A percentile compares a stretch with the other conserved stretches of the same genome.
Evolutionary conservation across 2,888 invertebrate species (phyloP).

Genomic region (Athalia cordata): DNA sequence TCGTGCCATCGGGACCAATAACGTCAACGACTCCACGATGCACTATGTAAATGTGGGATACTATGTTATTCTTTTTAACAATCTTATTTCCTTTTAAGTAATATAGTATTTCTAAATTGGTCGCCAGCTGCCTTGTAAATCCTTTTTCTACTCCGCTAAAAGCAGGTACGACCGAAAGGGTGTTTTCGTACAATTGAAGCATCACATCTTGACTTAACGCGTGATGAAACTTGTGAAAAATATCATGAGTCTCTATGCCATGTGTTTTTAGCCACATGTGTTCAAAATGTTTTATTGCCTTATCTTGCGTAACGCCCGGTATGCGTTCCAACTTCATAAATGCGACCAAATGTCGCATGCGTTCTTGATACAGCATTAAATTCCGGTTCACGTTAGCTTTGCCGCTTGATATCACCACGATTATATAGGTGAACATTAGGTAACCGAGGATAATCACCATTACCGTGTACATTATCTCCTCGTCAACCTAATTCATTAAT

Average conservation of each 20-base stretch:
- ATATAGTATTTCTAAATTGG: slow-evolving; percentile 53
- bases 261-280: slow-evolving; percentile 58
- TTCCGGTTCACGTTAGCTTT: slow-evolving; percentile 55
- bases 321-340: slow-evolving; percentile 55
- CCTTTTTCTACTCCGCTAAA: slow-evolving; percentile 52
- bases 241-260: slow-evolving; percentile 53
- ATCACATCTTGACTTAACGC: slow-evolving; percentile 55
- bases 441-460: slow-evolving; percentile 53
- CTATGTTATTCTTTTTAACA: slow-evolving; percentile 56
- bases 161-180: slow-evolving; percentile 53
- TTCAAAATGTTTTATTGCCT: slow-evolving; percentile 57
- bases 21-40: slow-evolving; percentile 55
- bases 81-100: slow-evolving; percentile 53
- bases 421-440: slow-evolving; percentile 58
- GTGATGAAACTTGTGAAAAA: slow-evolving; percentile 55
- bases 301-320: slow-evolving; percentile 51
- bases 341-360: slow-evolving; percentile 55
- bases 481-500: background rate
- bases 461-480: slow-evolving; percentile 51
- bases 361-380: slow-evolving; percentile 57
- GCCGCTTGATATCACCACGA: slow-evolving; percentile 56
- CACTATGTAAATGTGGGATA: slow-evolving; percentile 55
- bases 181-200: slow-evolving; percentile 55
- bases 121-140: slow-evolving; percentile 54
- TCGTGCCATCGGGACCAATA: slow-evolving; percentile 54